phyloP scores from a whole-genome alignment of 2,113 vertebrate genomes.

The Noctilio leporinus region DNA sequence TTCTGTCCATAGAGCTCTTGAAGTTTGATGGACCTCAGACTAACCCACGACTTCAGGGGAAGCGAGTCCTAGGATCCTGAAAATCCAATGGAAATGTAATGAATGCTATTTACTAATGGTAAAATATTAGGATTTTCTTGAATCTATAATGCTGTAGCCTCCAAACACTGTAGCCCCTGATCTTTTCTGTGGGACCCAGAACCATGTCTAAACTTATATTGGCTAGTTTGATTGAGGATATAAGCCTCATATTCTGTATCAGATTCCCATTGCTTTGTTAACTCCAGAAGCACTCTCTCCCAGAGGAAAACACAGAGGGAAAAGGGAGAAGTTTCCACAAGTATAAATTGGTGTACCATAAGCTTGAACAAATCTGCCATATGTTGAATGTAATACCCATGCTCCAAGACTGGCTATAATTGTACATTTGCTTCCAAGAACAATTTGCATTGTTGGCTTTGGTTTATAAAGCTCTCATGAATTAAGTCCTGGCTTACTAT shows the following conservation, averaged over 20 bases:
- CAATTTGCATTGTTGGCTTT: slow-evolving; percentile 37
- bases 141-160: background rate
- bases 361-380: slow-evolving; percentile 51
- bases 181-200: background rate
- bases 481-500: background rate
- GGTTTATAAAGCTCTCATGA: slow-evolving; percentile 2
- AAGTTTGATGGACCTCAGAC: background rate
- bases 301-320: background rate
- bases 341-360: slow-evolving; percentile 19
- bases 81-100: background rate
- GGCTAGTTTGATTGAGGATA: background rate
- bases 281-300: background rate
- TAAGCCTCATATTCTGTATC: background rate
- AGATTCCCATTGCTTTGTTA: slow-evolving; percentile 11
- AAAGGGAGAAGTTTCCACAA: slow-evolving; percentile 15
- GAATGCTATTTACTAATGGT: background rate
- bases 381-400: slow-evolving; percentile 19
- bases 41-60: background rate
- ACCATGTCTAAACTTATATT: background rate
- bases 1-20: background rate
- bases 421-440: slow-evolving; percentile 42
- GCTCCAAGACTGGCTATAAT: slow-evolving; percentile 15
- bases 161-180: background rate
- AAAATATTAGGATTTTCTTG: slow-evolving; percentile 11
- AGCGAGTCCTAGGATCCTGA: background rate